These are phyloP conservation scores for Ptychoptera contaminata DNA, from an alignment of 2,888 invertebrate species.

Conservation along the genomic window DNA sequence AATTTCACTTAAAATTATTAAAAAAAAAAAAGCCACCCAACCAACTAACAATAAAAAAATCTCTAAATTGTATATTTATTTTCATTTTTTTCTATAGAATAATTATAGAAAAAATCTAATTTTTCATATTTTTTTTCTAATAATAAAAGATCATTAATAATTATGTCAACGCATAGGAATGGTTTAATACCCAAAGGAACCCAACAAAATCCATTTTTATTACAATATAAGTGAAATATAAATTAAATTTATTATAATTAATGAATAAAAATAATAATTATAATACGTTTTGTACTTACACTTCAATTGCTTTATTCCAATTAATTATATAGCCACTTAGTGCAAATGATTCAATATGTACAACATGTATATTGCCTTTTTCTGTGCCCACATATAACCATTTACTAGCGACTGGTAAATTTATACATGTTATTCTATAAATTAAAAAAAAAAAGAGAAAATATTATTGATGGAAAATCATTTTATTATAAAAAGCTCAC, in stretches of 20 bases:
- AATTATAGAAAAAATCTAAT: too few relatives aligned
- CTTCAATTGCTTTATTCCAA: conserved; percentile 99
- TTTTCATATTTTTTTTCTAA: too few relatives aligned
- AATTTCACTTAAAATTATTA: too few relatives aligned
- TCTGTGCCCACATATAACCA: conserved; percentile 99
- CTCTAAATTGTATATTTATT: too few relatives aligned
- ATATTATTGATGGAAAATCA: background rate
- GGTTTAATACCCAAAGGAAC: too few relatives aligned
- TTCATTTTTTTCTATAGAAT: too few relatives aligned
- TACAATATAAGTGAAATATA: too few relatives aligned
- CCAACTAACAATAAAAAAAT: too few relatives aligned
- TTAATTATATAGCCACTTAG: conserved; percentile 97
- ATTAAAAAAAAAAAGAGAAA: background rate
- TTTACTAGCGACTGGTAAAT: conserved; percentile 92
- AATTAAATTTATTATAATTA: background rate
- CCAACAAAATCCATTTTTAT: too few relatives aligned
- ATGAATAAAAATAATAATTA: background rate
- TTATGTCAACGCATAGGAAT: too few relatives aligned
- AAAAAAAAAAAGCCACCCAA: too few relatives aligned
- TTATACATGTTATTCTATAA: conserved; percentile 80
- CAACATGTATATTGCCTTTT: conserved; percentile 93
- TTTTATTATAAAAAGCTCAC: conserved; percentile 34
- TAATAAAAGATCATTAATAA: too few relatives aligned
- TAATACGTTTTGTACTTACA: conserved; percentile 70
- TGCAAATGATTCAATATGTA: conserved; percentile 89